Evolutionary conservation across 2,888 invertebrate species (phyloP).

Genomic region (Griposia aprilina): DNA sequence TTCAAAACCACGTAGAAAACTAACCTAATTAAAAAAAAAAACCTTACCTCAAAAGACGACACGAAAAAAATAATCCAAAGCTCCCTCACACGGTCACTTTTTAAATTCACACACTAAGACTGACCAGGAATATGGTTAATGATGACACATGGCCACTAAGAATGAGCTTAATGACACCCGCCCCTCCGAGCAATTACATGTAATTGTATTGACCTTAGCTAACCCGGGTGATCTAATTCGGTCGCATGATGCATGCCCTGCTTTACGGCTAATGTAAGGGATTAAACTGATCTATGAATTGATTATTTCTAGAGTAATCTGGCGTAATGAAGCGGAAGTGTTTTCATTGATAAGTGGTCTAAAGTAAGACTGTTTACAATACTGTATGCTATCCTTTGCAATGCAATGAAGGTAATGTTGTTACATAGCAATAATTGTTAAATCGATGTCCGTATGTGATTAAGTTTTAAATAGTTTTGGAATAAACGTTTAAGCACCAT

Average conservation of each 20-base stretch:
- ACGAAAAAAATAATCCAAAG: conserved; percentile 46
- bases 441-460: neutral
- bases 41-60: conserved; percentile 33
- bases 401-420: neutral
- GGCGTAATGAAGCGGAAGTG: conserved; percentile 13
- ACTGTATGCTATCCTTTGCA: neutral
- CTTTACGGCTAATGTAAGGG: conserved; percentile 60
- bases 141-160: conserved; percentile 70
- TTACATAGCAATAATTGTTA: neutral
- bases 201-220: conserved; percentile 90
- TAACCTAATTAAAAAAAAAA: neutral
- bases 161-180: conserved; percentile 80
- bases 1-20: neutral
- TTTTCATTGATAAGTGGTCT: conserved; percentile 2
- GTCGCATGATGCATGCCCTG: conserved; percentile 81
- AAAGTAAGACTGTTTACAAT: neutral
- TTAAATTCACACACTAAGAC: conserved; percentile 58
- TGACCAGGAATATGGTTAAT: conserved; percentile 63
- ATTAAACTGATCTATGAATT: conserved; percentile 59
- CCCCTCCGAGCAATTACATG: conserved; percentile 83
- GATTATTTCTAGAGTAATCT: conserved; percentile 51
- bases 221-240: conserved; percentile 87
- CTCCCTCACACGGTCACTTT: conserved; percentile 52
- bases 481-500: neutral
- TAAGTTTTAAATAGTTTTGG: neutral